Percentiles rank a stretch among this genome's conserved stretches.
Conservation (phyloP, 2,888 invertebrate species). For the Leucophora obtusa region DNA sequence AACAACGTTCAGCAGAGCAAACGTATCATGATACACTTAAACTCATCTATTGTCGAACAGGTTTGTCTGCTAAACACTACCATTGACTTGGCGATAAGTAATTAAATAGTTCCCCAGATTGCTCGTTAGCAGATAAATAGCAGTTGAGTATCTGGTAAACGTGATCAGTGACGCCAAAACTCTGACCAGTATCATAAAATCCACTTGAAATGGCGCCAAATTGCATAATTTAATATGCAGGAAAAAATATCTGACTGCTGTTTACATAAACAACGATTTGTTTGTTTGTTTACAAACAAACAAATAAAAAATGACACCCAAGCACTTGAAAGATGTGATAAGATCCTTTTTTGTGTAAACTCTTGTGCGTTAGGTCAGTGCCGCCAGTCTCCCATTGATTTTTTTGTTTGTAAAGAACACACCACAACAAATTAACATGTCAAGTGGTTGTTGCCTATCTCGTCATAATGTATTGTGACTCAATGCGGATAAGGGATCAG, state of each 20-base stretch:
- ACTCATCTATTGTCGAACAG: too few relatives aligned
- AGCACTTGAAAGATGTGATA: constrained; percentile 31
- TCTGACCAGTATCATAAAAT: not conserved
- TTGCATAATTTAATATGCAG: constrained; percentile 18
- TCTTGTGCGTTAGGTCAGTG: constrained; percentile 38
- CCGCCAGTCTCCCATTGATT: constrained; percentile 52
- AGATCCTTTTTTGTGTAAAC: constrained; percentile 34
- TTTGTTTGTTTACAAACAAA: constrained; percentile 43
- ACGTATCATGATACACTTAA: too few relatives aligned
- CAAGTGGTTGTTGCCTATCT: constrained; percentile 34
- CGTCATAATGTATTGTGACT: constrained; percentile 15
- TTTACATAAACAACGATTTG: constrained; percentile 11
- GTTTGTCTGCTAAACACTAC: too few relatives aligned
- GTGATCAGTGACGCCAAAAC: not conserved
- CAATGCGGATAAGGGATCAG: not conserved
- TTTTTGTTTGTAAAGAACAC: constrained; percentile 14
- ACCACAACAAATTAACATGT: constrained; percentile 32
- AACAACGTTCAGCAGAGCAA: too few relatives aligned
- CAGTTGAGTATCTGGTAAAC: too few relatives aligned
- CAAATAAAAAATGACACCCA: constrained; percentile 2
- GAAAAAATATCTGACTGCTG: constrained; percentile 14
- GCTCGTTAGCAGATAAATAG: too few relatives aligned
- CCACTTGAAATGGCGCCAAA: constrained; percentile 35
- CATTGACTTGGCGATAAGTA: too few relatives aligned
- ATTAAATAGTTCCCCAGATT: too few relatives aligned